Base-by-base conservation (phyloP, 2,113 vertebrate genomes). In the Sylvilagus bachmani region DNA sequence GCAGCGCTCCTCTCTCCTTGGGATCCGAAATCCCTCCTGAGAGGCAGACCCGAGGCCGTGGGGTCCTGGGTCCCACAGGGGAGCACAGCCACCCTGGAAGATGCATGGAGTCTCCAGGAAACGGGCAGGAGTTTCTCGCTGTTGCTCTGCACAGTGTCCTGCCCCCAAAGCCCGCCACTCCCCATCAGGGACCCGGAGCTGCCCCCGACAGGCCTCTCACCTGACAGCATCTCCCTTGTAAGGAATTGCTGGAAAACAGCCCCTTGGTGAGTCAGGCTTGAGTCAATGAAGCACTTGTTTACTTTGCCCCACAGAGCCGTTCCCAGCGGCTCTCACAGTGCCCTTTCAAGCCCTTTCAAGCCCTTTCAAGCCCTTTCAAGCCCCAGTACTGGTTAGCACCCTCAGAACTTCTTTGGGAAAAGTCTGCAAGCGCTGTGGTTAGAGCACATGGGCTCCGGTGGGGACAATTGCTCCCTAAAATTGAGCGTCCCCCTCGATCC, bases 101-200 rank as follows among this genome's bases (percentile, higher is more conserved):
- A 17, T 21, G 11, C 17, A 24, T 55, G 49, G 49, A 9, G 19
- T 11, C 13, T 86, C 51, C 71, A 19, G 3, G 58, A 80, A 85
- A 36, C 3, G 0, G 12, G 5, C 11, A 13, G 17, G 55, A 49
- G 10, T 9, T 62, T 33, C 49, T 10, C 49, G 33, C 33, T 3
- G 0, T 1, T 5, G 16, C 17, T 36, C 55, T 58, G 17, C 0
- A 2, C 14, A 0, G 4, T 3, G 2, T 21, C 33, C 7, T 25
- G 31, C 9, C 27, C 1, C 9, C 11, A 25, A 27, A 62, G 8
- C 38, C 14, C 4, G 62, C 27, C 22, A n/a, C 13, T 7, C 55
- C 10, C 6, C 2, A 1, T 9, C 9, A 11, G 61, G 11, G 25
- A 22, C 17, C 27, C 27, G 0, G 0, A 1, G 24, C n/a, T 27